Evolutionary conservation across 2,797 vertebrate genomes (phyloP).

Genomic region (Karalla daura): DNA sequence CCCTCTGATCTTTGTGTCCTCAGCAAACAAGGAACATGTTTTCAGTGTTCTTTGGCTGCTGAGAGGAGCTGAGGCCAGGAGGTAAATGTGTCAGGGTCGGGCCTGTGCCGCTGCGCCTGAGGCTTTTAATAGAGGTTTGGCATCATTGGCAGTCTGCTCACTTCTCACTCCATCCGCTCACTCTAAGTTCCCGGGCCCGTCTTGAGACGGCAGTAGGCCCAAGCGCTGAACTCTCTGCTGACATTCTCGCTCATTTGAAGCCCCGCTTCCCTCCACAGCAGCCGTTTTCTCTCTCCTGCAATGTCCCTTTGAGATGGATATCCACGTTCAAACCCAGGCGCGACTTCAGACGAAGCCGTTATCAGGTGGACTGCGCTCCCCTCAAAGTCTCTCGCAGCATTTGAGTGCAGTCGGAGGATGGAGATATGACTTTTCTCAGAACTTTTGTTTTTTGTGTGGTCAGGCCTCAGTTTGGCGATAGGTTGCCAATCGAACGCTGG

Average conservation of each 20-base stretch:
- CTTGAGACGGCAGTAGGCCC: conserved; percentile 66
- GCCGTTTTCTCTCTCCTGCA: conserved; percentile 13
- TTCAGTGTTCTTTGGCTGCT: conserved; percentile 18
- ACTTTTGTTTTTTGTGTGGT: conserved; percentile 11
- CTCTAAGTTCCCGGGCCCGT: conserved; percentile 47
- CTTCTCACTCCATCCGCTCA: conserved; percentile 35
- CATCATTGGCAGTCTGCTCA: conserved; percentile 71
- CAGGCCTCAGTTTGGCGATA: conserved; percentile 21
- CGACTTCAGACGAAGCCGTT: conserved; percentile 26
- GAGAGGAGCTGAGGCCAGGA: conserved; percentile 40
- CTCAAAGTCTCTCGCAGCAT: conserved; percentile 7
- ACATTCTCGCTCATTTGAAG: conserved; percentile 72
- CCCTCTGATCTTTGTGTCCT: neutral
- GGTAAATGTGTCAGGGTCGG: conserved; percentile 56
- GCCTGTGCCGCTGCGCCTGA: conserved; percentile 36
- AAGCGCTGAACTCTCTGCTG: conserved; percentile 50
- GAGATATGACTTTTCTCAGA: conserved; percentile 36
- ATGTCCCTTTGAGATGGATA: conserved; percentile 51
- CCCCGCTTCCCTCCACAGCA: conserved; percentile 32
- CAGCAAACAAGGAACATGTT: conserved; percentile 23
- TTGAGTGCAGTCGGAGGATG: conserved; percentile 35
- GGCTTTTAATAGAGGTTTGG: conserved; percentile 61
- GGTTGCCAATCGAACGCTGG: conserved; percentile 30
- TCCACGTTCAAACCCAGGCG: conserved; percentile 29
- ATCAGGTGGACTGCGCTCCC: conserved; percentile 41